Evolutionary conservation across 2,113 vertebrate species (phyloP).

Genomic region (Embiotoca jacksoni): DNA sequence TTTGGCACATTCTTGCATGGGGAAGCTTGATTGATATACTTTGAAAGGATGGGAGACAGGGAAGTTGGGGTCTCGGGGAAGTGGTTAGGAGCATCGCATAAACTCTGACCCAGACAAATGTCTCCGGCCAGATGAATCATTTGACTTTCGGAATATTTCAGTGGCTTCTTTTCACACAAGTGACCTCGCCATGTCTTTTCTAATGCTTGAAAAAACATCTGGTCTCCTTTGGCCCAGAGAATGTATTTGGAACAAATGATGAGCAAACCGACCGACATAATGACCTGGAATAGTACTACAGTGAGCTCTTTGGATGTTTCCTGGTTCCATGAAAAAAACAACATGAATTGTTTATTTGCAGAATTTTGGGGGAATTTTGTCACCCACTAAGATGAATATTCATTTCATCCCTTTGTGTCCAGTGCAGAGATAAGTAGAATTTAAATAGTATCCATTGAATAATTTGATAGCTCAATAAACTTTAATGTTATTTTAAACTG

Average conservation of each 20-base stretch:
- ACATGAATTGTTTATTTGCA: not conserved
- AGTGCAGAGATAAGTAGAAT: not conserved
- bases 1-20: conserved; percentile 82
- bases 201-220: conserved; percentile 52
- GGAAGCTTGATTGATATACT: conserved; percentile 82
- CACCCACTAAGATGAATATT: not conserved
- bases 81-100: conserved; percentile 78
- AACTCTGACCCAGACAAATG: conserved; percentile 83
- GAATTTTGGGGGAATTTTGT: not conserved
- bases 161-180: conserved; percentile 58
- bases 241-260: conserved; percentile 34
- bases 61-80: conserved; percentile 76
- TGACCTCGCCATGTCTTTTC: conserved; percentile 51
- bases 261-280: conserved; percentile 25
- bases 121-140: conserved; percentile 65
- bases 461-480: no score
- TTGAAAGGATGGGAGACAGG: conserved; percentile 77
- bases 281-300: not conserved
- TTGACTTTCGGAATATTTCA: conserved; percentile 72
- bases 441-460: no score
- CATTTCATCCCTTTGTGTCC: not conserved
- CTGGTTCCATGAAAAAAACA: no score
- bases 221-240: conserved; percentile 47
- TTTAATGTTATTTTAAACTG: no score
- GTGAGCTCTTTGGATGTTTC: not conserved